These are phyloP conservation scores for Microtus ochrogaster DNA, from an alignment of 2,113 vertebrate genomes.

Conservation along the genomic window DNA sequence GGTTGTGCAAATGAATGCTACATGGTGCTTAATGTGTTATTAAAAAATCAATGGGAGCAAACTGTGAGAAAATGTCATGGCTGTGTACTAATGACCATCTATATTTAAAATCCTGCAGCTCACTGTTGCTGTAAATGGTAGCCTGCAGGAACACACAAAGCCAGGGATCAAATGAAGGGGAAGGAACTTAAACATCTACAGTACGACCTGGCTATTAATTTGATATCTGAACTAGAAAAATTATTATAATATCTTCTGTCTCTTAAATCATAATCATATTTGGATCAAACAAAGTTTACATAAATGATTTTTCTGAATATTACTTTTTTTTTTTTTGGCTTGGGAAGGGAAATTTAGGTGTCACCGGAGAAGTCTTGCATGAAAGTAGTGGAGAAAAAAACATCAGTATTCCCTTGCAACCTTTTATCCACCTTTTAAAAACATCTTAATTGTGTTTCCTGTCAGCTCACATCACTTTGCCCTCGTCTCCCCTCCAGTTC, in stretches of 20 bases:
- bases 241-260: background rate
- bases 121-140: slow-evolving; percentile 5
- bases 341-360: background rate
- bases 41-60: background rate
- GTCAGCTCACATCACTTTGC: no score
- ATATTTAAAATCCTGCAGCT: background rate
- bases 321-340: background rate
- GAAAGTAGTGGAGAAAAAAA: background rate
- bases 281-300: background rate
- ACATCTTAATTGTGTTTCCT: background rate
- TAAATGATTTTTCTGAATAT: background rate
- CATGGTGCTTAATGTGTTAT: background rate
- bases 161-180: background rate
- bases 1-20: background rate
- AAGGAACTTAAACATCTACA: background rate
- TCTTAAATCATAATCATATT: background rate
- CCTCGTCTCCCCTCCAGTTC: background rate
- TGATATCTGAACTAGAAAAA: background rate
- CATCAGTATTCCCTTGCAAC: background rate
- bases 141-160: background rate
- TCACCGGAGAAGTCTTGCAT: background rate
- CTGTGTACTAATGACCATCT: background rate
- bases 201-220: background rate
- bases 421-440: background rate
- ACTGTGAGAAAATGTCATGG: background rate